Conservation (phyloP, 2,113 vertebrate species). For the Coptodon bakossiorum region DNA sequence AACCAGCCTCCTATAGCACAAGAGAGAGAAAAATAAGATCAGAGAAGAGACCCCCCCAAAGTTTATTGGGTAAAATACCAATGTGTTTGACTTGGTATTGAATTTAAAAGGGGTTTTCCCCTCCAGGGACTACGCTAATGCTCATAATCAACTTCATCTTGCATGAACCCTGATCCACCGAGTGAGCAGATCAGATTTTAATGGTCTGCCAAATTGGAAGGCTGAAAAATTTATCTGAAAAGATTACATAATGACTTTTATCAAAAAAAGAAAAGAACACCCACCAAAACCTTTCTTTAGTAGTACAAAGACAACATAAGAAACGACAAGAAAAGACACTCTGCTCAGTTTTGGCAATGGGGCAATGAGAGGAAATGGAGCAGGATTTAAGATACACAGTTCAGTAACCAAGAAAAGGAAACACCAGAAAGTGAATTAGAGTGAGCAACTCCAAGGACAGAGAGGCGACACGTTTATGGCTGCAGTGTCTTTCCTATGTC, state of each 20-base stretch:
- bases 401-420: not conserved
- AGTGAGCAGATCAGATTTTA: not conserved
- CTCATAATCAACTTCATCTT: not conserved
- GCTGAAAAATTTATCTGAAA: too few relatives aligned
- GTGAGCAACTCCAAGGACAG: not conserved
- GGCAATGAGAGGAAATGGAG: not conserved
- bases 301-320: not conserved
- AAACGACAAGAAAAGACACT: not conserved
- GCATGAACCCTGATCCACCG: not conserved
- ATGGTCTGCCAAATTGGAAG: not conserved
- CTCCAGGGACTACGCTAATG: not conserved
- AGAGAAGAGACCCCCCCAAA: not conserved
- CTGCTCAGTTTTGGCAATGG: not conserved
- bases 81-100: not conserved
- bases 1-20: conserved; percentile 73
- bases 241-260: not conserved
- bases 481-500: conserved; percentile 27
- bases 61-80: not conserved
- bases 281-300: not conserved
- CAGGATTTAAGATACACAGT: not conserved
- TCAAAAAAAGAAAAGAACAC: not conserved
- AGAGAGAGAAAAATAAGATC: not conserved
- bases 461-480: not conserved
- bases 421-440: not conserved
- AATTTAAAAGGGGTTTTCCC: not conserved